Evolutionary conservation across 1,140 invertebrate species (phyloP), one percentile per base, ranked within the genome.

Genomic region (Atopsyche davidsoni): DNA sequence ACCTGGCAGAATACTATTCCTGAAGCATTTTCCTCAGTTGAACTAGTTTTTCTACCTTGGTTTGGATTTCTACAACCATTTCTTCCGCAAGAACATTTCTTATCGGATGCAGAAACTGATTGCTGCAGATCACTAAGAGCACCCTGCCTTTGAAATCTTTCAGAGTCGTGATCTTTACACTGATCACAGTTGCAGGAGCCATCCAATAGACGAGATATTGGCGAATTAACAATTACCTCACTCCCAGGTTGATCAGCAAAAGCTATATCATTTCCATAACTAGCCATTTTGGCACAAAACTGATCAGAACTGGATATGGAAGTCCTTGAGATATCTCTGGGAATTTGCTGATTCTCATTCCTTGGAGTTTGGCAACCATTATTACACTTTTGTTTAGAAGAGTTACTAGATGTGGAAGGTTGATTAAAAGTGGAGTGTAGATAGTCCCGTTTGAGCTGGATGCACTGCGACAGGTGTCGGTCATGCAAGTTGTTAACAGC

Each of bases 381-480:
- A 16, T 13, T 16, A 19, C 42, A 38, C 39, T 25, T 57, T 22
- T 16, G 24, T 44, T 39, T 18, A 42, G 23, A n/a, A 41, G 35
- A 19, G n/a, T 39, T 25, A 19, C 3, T 18, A 13, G 24, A 13
- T 36, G 25, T 44, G 35, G 34, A 48, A 41, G 11, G 23, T 17
- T 3, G 35, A 9, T 34, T 41, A 31, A 64, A 62, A 3, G 68
- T 67, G 53, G 66, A 68, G 44, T 73, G 70, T 4, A 73, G 54
- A 59, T 69, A 69, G 59, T 74, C 72, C 57, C 70, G 68, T 55
- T 74, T 72, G 50, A 73, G 58, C 50, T 70, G 65, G 60, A 73
- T 68, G 54, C 73, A 74, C 63, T 76, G 70, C 4, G 72, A 68
- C 39, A 75, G 63, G 51, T 82, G 80, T 59, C 78, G 75, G 60